These are phyloP conservation scores for Drosophila bocki DNA, from an alignment of 1,140 invertebrate species.

Conservation along the genomic window DNA sequence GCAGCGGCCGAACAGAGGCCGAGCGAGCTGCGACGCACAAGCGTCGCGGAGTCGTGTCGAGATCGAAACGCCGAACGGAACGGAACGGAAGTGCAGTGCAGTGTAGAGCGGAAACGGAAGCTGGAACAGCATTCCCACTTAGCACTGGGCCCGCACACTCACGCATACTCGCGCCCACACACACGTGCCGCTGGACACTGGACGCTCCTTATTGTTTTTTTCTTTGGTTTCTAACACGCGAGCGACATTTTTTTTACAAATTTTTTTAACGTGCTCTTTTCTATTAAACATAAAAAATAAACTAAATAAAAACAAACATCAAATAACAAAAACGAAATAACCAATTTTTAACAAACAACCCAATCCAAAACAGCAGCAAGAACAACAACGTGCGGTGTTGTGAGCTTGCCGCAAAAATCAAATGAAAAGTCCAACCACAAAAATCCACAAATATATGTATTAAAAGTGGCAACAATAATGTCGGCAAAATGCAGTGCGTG, in stretches of 20 bases:
- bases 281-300: conserved; percentile 22
- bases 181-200: conserved; percentile 21
- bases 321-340: conserved; percentile 15
- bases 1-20: conserved; percentile 16
- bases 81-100: conserved; percentile 69
- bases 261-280: conserved; percentile 73
- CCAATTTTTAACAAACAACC: background rate
- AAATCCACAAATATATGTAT: conserved; percentile 11
- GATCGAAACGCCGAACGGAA: conserved; percentile 70
- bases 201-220: conserved; percentile 14
- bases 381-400: conserved; percentile 73
- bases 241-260: conserved; percentile 41
- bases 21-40: conserved; percentile 22
- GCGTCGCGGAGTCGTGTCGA: conserved; percentile 68
- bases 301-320: background rate
- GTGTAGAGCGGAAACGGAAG: conserved; percentile 76
- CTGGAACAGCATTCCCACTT: conserved; percentile 61
- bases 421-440: conserved; percentile 38
- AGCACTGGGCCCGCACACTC: conserved; percentile 38
- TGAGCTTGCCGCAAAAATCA: conserved; percentile 55
- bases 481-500: conserved; percentile 63
- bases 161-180: conserved; percentile 21
- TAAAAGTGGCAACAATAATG: conserved; percentile 39
- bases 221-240: conserved; percentile 8
- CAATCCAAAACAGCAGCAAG: conserved; percentile 28